A percentile compares a stretch with the other conserved stretches of the same genome.
phyloP scores from a whole-genome alignment of 2,797 vertebrate species.

The Pangasius djambal region DNA sequence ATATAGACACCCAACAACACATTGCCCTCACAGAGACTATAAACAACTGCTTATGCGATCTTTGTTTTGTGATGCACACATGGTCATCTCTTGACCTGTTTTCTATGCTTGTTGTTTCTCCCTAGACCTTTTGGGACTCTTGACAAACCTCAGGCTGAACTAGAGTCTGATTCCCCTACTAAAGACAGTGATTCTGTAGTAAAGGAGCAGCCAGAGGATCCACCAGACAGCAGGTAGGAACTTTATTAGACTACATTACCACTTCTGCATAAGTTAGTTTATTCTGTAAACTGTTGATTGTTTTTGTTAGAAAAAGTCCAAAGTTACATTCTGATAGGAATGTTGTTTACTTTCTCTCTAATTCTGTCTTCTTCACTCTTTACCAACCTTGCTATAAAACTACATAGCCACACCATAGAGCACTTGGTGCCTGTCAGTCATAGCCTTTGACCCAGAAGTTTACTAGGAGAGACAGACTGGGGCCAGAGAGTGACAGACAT shows the following conservation, averaged over 20 bases:
- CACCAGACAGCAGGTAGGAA: conserved; percentile 63
- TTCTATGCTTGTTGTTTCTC: conserved; percentile 48
- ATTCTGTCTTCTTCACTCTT: conserved; percentile 17
- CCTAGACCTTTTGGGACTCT: conserved; percentile 73
- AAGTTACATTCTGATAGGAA: not conserved
- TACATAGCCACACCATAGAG: conserved; percentile 61
- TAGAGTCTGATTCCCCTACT: conserved; percentile 70
- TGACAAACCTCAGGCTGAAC: conserved; percentile 69
- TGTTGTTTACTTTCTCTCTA: not conserved
- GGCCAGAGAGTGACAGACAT: conserved; percentile 57
- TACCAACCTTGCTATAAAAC: conserved; percentile 43
- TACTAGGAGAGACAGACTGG: conserved; percentile 56
- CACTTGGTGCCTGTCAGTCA: conserved; percentile 79
- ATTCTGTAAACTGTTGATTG: not conserved
- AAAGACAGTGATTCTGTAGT: conserved; percentile 64
- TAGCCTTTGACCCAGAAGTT: conserved; percentile 67
- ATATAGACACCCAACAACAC: conserved; percentile 51
- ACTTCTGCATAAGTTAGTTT: not conserved
- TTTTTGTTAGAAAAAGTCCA: not conserved
- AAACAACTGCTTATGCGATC: conserved; percentile 27
- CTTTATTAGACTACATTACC: not conserved
- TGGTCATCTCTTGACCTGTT: conserved; percentile 36
- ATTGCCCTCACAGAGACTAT: conserved; percentile 51
- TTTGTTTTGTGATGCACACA: conserved; percentile 37
- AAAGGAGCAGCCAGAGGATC: conserved; percentile 55